Conservation (phyloP, 23 tunicate species). For the Styela clava region DNA sequence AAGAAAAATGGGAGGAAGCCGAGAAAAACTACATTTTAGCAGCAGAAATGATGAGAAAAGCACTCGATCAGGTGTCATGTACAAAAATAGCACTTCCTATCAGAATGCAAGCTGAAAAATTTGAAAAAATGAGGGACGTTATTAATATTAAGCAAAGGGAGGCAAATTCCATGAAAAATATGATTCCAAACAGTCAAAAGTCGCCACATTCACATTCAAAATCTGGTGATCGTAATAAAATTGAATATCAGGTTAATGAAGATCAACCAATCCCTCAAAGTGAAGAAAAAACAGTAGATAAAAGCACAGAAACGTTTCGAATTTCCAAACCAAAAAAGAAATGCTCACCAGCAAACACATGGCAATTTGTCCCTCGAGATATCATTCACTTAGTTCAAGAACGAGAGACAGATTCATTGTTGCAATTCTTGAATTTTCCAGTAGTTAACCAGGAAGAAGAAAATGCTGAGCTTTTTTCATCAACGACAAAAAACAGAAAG, state of each 20-base stretch:
- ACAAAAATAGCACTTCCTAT: not conserved
- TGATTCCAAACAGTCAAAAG: not conserved
- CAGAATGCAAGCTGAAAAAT: not conserved
- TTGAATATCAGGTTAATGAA: not conserved
- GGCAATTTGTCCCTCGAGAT: slow-evolving; percentile 11
- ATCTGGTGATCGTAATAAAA: not conserved
- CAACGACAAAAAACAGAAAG: not conserved
- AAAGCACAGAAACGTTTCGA: not conserved
- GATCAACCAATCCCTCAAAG: not conserved
- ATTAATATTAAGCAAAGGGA: slow-evolving; percentile 1
- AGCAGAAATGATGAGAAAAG: slow-evolving; percentile 13
- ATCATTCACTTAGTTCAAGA: not conserved
- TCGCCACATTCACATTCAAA: not conserved
- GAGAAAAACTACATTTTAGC: slow-evolving; percentile 11
- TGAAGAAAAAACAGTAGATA: not conserved
- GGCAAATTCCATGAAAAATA: not conserved
- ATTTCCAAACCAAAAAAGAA: not conserved
- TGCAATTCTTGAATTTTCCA: slow-evolving; percentile 15
- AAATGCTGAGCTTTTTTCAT: not conserved
- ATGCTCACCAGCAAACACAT: not conserved
- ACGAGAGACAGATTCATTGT: slow-evolving; percentile 5
- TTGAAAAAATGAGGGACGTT: slow-evolving; percentile 5
- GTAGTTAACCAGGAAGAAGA: not conserved
- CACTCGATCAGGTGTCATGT: not conserved
- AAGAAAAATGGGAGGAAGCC: slow-evolving; percentile 5